Conservation (phyloP, 2,888 invertebrate species). For the Oscheius myriophilus region DNA sequence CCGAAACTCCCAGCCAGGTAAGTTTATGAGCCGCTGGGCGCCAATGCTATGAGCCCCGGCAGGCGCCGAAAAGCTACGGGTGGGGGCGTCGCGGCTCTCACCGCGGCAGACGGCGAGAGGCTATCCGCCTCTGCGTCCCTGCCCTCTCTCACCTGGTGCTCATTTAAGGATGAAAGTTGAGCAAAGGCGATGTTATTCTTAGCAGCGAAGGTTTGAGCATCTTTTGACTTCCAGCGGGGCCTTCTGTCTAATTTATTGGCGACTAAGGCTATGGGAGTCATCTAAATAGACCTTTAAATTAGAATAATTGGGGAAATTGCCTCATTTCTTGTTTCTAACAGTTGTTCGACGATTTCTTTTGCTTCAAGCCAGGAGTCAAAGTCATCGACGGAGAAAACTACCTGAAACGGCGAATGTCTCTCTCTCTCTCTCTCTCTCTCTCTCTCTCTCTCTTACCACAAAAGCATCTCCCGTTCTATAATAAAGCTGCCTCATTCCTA, state of each 20-base stretch:
- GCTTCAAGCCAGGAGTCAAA: conserved; percentile 61
- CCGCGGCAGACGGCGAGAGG: too few species aligned
- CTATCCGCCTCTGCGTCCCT: too few species aligned
- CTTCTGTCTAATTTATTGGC: conserved; percentile 12
- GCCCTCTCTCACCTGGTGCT: conserved; percentile 4
- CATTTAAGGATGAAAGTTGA: neutral
- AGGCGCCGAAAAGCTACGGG: too few species aligned
- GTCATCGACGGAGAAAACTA: conserved; percentile 63
- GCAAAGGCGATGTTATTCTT: conserved; percentile 2
- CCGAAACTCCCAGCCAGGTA: too few species aligned
- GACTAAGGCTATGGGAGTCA: conserved; percentile 59
- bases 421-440: neutral
- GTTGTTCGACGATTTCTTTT: conserved; percentile 54
- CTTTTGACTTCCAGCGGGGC: conserved; percentile 2
- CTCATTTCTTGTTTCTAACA: conserved; percentile 30
- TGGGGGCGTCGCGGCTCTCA: too few species aligned
- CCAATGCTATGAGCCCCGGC: too few species aligned
- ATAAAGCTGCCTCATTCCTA: conserved; percentile 69
- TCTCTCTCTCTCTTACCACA: conserved; percentile 44
- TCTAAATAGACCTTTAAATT: conserved; percentile 14
- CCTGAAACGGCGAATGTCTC: conserved; percentile 33
- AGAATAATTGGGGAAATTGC: neutral
- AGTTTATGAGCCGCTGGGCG: too few species aligned
- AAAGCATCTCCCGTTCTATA: conserved; percentile 66
- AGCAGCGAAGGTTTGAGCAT: neutral